A percentile compares a stretch with the other conserved stretches of the same genome.
Evolutionary conservation across 2,797 vertebrate genomes (phyloP).

Genomic region (Sebastes iracundus): DNA sequence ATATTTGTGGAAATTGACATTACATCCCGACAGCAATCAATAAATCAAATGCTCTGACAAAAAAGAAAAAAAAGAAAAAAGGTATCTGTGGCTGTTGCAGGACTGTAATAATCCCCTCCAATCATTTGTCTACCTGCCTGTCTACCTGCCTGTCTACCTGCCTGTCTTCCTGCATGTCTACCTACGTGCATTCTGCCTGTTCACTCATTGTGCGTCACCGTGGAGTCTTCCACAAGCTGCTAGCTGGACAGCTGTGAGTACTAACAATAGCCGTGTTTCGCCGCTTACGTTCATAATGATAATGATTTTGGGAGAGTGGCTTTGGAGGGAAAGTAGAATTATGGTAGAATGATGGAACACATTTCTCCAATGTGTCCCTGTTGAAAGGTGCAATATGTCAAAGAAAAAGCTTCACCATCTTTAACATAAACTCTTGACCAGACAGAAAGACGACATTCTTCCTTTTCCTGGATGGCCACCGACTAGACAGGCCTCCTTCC

Average conservation of each 20-base stretch:
- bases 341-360: background rate
- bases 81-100: background rate
- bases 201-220: background rate
- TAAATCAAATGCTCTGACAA: background rate
- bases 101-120: background rate
- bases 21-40: background rate
- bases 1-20: background rate
- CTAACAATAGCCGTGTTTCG: background rate
- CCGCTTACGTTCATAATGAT: background rate
- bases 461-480: conserved; percentile 8
- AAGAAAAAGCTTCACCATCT: background rate
- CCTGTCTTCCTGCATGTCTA: too few relatives aligned
- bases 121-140: background rate
- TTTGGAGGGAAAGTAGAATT: background rate
- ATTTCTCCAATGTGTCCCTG: background rate
- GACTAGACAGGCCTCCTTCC: background rate
- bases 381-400: background rate
- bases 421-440: background rate
- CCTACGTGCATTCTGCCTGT: background rate
- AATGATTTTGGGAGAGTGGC: background rate
- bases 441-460: background rate
- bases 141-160: too few relatives aligned
- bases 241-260: background rate
- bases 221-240: background rate
- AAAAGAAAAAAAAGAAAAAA: background rate